A percentile compares a stretch with the other conserved stretches of the same genome.
phyloP scores from a whole-genome alignment of 2,888 invertebrate genomes.

The Leptura quadrifasciata region DNA sequence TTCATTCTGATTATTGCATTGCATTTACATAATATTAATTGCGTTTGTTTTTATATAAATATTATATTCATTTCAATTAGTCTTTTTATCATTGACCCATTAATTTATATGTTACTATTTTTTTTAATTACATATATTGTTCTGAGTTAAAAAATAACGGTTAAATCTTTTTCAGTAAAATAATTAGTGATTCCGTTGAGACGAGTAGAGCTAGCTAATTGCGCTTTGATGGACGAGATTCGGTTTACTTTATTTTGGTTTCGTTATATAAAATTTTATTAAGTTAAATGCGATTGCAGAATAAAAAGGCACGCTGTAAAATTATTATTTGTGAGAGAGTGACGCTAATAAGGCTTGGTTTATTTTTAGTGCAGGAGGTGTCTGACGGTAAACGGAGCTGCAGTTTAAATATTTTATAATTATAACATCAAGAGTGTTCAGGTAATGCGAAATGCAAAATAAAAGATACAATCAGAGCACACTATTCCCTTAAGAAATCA shows the following conservation, averaged over 20 bases:
- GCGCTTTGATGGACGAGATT: slow-evolving; percentile 3
- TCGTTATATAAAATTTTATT: slow-evolving; percentile 14
- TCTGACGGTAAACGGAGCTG: not conserved
- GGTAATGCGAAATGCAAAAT: no score
- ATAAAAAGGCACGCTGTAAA: slow-evolving; percentile 3
- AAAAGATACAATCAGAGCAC: no score
- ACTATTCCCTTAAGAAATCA: no score
- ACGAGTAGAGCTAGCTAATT: slow-evolving; percentile 9
- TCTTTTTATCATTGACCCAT: no score
- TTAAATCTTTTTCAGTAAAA: slow-evolving; percentile 16
- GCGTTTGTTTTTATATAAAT: no score
- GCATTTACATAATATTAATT: no score
- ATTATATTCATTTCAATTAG: no score
- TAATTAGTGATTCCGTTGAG: slow-evolving; percentile 1
- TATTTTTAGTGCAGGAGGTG: not conserved
- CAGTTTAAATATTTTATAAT: not conserved
- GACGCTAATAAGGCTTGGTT: not conserved
- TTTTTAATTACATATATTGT: no score
- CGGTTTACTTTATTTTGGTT: slow-evolving; percentile 11
- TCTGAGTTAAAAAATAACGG: no score
- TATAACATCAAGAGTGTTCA: not conserved
- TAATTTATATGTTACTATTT: no score
- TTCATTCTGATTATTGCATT: no score
- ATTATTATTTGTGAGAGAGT: slow-evolving; percentile 1
- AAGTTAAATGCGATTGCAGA: slow-evolving; percentile 2